phyloP scores from a whole-genome alignment of 2,888 invertebrate genomes.

The Acholoe squamosa region DNA sequence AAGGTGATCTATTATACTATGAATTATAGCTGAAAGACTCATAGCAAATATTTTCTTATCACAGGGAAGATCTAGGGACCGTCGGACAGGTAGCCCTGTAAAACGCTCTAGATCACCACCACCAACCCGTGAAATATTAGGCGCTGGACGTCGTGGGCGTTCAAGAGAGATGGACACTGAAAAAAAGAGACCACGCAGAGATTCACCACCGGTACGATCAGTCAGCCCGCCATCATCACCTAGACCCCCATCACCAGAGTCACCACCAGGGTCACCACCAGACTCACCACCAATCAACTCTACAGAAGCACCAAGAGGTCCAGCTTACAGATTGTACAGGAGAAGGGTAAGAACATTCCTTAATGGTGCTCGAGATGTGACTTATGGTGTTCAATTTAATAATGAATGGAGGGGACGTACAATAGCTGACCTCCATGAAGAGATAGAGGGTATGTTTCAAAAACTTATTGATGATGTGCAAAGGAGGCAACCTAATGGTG shows the following conservation, averaged over 20 bases:
- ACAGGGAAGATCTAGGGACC: background rate
- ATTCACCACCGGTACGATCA: background rate
- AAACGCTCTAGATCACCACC: background rate
- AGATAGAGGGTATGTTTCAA: slow-evolving; percentile 18
- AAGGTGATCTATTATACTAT: too few relatives aligned
- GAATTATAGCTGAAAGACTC: background rate
- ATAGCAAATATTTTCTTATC: background rate
- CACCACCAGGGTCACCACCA: background rate
- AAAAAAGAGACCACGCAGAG: background rate
- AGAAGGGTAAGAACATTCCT: slow-evolving; percentile 19
- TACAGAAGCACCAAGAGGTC: background rate
- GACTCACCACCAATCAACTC: background rate
- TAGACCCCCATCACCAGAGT: background rate
- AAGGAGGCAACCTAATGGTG: slow-evolving; percentile 4
- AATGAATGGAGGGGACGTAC: background rate
- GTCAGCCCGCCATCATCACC: background rate
- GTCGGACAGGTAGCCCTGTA: background rate
- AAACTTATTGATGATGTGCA: background rate
- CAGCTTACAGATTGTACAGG: background rate
- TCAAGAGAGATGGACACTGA: slow-evolving; percentile 2
- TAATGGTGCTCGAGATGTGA: background rate
- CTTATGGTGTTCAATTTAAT: background rate
- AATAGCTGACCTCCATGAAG: background rate
- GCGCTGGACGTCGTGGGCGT: background rate
- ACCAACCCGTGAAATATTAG: slow-evolving; percentile 20